Evolutionary conservation across 2,888 invertebrate genomes (phyloP).

Genomic region (Lepetodrilus schrolli): DNA sequence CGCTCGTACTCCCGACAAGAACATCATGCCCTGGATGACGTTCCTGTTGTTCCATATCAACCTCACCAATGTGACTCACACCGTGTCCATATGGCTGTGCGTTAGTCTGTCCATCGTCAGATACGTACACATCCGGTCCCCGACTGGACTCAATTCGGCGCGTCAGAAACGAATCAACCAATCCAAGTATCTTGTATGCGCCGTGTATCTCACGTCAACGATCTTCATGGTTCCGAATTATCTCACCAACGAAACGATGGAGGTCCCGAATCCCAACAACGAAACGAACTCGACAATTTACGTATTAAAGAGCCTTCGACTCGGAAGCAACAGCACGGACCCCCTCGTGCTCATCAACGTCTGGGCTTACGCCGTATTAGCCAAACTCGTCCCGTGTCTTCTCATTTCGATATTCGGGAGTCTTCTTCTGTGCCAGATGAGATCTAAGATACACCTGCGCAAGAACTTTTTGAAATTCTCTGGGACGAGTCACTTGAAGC

Average conservation of each 20-base stretch:
- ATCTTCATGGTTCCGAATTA: constrained; percentile 90
- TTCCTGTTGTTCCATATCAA: constrained; percentile 85
- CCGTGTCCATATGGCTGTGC: constrained; percentile 94
- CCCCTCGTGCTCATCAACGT: constrained; percentile 79
- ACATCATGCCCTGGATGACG: constrained; percentile 73
- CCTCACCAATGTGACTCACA: constrained; percentile 89
- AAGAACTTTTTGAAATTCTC: constrained; percentile 63
- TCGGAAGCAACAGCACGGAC: constrained; percentile 58
- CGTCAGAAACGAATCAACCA: constrained; percentile 83
- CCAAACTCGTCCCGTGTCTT: constrained; percentile 92
- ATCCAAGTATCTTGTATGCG: constrained; percentile 84
- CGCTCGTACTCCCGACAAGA: constrained; percentile 53
- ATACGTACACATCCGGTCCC: constrained; percentile 82
- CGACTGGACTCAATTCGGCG: constrained; percentile 82
- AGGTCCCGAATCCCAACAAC: constrained; percentile 40
- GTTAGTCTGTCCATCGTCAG: constrained; percentile 93
- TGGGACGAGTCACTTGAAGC: constrained; percentile 56
- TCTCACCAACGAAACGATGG: constrained; percentile 80
- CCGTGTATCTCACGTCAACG: constrained; percentile 89
- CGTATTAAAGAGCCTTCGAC: constrained; percentile 53
- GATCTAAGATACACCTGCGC: constrained; percentile 59
- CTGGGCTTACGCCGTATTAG: constrained; percentile 92
- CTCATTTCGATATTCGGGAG: constrained; percentile 83
- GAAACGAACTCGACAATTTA: constrained; percentile 53
- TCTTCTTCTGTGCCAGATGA: constrained; percentile 71